A percentile compares a stretch with the other conserved stretches of the same genome.
Evolutionary conservation across 2,797 vertebrate species (phyloP).

Genomic region (Gymnoscopelus braueri): DNA sequence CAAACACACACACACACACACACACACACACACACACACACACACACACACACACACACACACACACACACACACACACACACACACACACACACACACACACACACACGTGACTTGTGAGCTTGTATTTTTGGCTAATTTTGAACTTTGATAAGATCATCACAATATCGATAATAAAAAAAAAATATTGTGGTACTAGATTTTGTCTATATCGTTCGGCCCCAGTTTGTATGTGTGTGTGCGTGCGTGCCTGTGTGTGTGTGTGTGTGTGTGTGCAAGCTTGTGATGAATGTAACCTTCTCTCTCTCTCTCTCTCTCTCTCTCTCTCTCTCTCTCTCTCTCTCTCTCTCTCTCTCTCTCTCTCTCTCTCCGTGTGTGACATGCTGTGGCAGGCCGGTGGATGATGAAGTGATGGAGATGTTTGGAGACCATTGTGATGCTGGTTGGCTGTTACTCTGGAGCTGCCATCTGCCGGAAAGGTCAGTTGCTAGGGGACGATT

Average conservation of each 20-base stretch:
- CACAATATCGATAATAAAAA: neutral
- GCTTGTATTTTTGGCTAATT: neutral
- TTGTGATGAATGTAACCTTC: slow-evolving; percentile 39
- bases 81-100: too few species aligned
- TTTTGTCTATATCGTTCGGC: neutral
- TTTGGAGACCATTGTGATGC: slow-evolving; percentile 83
- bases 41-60: too few species aligned
- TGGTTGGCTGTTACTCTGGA: slow-evolving; percentile 80
- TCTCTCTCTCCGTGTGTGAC: slow-evolving; percentile 51
- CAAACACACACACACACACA: too few species aligned
- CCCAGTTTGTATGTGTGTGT: neutral
- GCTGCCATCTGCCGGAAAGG: slow-evolving; percentile 86
- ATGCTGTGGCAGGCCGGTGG: slow-evolving; percentile 64
- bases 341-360: slow-evolving; percentile 8
- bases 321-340: slow-evolving; percentile 28
- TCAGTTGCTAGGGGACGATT: slow-evolving; percentile 82
- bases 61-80: too few species aligned
- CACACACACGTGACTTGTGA: too few species aligned
- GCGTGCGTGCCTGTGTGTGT: neutral
- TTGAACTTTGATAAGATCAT: neutral
- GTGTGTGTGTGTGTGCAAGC: neutral
- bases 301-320: slow-evolving; percentile 36
- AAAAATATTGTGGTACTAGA: neutral
- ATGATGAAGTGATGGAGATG: slow-evolving; percentile 84
- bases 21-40: too few species aligned